Evolutionary conservation across 2,797 vertebrate genomes (phyloP), one percentile per base, ranked within the genome.

Genomic region (Neosilurus hyrtlii): DNA sequence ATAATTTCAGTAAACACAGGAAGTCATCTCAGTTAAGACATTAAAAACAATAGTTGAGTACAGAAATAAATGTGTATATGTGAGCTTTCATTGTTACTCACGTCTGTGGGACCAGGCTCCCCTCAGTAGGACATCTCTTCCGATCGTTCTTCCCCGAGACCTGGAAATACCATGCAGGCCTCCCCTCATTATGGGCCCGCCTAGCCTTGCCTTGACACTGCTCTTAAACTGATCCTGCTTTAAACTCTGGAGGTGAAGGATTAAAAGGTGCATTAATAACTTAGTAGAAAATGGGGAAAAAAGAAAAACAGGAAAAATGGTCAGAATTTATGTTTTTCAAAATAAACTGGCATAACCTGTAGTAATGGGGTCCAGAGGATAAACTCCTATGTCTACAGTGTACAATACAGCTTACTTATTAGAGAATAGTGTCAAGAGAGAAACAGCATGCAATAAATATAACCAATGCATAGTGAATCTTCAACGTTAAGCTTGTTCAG

Each of bases 191-290:
- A 91, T 88, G 0, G 94, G 94, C 70, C 93, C 91, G 85, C 95
- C 95, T 79, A 96, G 90, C 12, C 96, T 92, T 0, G 95, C 93
- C 92, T 96, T 96, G 81, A 97, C 93, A 82, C 94, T 96, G 79
- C 92, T 92, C 87, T 94, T 95, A n/a, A 93, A 94, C 72, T 91
- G 92, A 57, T 90, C 92, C 70, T 92, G 94, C 81, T 95, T 95
- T 87, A 96, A 90, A 89, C 93, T 95, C 95, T 96, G 94, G 67
- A 88, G 63, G 71, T 59, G 26, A 51, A 77, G 61, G 6, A 61
- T 37, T 77, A 49, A 77, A 62, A 49, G 35, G 9, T 61, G 30
- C 18, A 37, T 76, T 49, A 62, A 15, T 43, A 43, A 43, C 35
- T 22, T 9, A 57, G 18, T 16, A 22, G 15, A 9, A 37, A n/a